Base-by-base conservation (phyloP, 2,888 invertebrate species). In the Seira musarum region DNA sequence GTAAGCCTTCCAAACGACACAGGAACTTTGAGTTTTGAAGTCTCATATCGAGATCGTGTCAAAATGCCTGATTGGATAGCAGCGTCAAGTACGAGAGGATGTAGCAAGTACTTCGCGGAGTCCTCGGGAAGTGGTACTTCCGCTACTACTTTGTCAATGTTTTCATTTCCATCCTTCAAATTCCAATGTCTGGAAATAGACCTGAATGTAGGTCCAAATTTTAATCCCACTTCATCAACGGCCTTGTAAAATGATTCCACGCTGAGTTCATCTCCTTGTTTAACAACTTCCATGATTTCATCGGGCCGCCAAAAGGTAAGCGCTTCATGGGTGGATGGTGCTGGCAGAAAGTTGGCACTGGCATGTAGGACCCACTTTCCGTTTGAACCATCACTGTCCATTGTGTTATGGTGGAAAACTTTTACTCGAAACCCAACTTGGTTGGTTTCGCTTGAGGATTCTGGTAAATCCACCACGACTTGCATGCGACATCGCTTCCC, bases 201-300 rank as follows among this genome's bases (percentile, higher is more conserved):
- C 71, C 66, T 53, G 35, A 82, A 82, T 40, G 35, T 53, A 17
- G 71, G 68, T 15, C 83, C 83, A 65, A 83, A 83, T n/a, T 73
- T 75, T 19, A 83, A 66, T 49, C 81, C 81, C 2, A 73, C 30
- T 30, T 75, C 75, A 1, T 65, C 63, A 17, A 81, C 21, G 15
- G 81, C 74, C 19, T 64, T 49, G 65, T 83, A 83, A 30, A 81
- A 65, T 15, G 81, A 53, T 10, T 24, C 66, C 2, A 69, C 22
- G 8, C 63, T 49, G 2, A 25, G 22, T 24, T 49, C 53, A n/a
- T 53, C 30, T 17, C 5, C 15, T 25, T 61, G 19, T 2, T 46
- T 22, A 6, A 21, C 49, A 21, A 57, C 19, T 2, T 53, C 57
- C 15, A 0, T 25, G 2, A 49, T 19, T 10, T 30, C 25, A n/a